phyloP scores from a whole-genome alignment of 2,797 vertebrate species.

The Sebastes hubbsi region DNA sequence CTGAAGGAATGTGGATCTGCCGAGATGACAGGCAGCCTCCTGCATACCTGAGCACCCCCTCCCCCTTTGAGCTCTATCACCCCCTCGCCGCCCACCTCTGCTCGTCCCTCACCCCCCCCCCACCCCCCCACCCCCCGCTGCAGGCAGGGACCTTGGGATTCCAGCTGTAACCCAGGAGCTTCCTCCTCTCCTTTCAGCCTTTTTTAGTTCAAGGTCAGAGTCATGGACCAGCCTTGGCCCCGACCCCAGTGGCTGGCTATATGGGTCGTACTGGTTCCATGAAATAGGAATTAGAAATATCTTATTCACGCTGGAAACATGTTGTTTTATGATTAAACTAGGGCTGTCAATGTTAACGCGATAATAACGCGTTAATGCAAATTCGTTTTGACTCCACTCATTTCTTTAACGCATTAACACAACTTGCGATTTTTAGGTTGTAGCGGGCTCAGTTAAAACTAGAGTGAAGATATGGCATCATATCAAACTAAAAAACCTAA shows the following conservation, averaged over 20 bases:
- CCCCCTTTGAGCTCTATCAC: too few species aligned
- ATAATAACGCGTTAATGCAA: too few species aligned
- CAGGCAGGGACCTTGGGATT: slow-evolving; percentile 85
- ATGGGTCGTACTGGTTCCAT: slow-evolving; percentile 36
- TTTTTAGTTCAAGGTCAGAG: slow-evolving; percentile 84
- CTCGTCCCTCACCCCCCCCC: too few species aligned
- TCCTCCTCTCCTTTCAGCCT: slow-evolving; percentile 81
- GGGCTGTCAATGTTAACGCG: too few species aligned
- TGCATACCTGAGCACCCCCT: slow-evolving; percentile 81
- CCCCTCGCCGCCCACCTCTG: too few species aligned
- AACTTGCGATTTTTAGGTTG: too few species aligned
- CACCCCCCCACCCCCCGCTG: slow-evolving; percentile 31
- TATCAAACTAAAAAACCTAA: too few species aligned
- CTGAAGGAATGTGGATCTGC: slow-evolving; percentile 79
- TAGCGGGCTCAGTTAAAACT: too few species aligned
- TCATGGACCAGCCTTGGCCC: slow-evolving; percentile 60
- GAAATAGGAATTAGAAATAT: slow-evolving; percentile 42
- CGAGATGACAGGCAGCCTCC: slow-evolving; percentile 73
- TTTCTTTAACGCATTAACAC: too few species aligned
- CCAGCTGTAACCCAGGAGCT: slow-evolving; percentile 81
- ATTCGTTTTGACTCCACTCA: too few species aligned
- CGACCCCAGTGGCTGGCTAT: slow-evolving; percentile 37
- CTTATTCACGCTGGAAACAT: slow-evolving; percentile 1
- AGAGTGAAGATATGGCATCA: too few species aligned
- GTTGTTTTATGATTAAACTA: background rate